These are phyloP conservation scores for Podargus strigoides DNA, from an alignment of 2,797 vertebrate genomes.

Conservation along the genomic window DNA sequence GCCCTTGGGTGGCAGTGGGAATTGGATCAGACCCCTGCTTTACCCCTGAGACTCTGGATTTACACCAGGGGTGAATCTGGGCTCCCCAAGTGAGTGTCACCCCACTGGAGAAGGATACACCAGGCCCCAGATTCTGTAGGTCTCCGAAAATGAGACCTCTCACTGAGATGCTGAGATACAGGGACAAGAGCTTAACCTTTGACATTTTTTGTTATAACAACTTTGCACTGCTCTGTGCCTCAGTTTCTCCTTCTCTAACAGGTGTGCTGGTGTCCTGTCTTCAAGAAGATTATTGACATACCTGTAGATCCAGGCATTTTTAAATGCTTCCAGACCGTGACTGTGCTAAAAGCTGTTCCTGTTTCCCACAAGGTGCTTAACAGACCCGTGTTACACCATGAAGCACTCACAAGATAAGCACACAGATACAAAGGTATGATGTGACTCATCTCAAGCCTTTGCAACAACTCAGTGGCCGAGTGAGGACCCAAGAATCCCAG, in stretches of 20 bases:
- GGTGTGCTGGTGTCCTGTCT: background rate
- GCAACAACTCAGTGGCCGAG: background rate
- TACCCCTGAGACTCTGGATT: background rate
- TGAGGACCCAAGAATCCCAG: background rate
- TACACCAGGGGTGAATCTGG: background rate
- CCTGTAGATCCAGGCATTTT: background rate
- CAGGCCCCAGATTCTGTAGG: background rate
- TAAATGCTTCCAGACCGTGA: background rate
- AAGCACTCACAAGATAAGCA: background rate
- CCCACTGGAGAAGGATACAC: background rate
- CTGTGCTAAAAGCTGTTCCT: background rate
- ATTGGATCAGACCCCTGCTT: background rate
- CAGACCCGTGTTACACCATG: background rate
- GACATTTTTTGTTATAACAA: background rate
- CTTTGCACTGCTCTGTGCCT: background rate
- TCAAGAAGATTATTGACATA: background rate
- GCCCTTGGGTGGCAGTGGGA: slow-evolving; percentile 15
- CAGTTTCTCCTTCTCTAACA: background rate
- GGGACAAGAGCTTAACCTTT: background rate
- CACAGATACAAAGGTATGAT: background rate
- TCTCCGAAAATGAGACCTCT: background rate
- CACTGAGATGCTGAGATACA: background rate
- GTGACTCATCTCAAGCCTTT: background rate
- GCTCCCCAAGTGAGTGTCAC: background rate
- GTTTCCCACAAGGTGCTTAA: background rate